Evolutionary conservation across 2,113 vertebrate species (phyloP), one percentile per base, ranked within the genome.

Genomic region (Dryoscopus gambensis): DNA sequence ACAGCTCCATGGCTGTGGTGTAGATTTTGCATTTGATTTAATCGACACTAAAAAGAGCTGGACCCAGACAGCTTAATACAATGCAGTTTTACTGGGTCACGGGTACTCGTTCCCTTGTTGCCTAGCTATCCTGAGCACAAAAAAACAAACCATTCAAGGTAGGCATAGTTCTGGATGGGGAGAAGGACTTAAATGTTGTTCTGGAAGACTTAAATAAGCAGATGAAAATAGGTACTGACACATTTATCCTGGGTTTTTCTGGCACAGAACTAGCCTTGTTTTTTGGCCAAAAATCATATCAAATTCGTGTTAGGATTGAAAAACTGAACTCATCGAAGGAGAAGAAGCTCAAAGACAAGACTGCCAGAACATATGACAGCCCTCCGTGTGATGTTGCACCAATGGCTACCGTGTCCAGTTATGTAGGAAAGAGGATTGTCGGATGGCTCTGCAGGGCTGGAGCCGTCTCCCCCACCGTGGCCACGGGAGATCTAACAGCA

Each of bases 191-290:
- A 59, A 78, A 71, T 8, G 6, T 63, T 87, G 7, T 56, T 91
- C 90, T 93, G 87, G 65, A 91, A 67, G 60, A 81, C 50, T 96
- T 84, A 82, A 89, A 78, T 89, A 89, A 81, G 80, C 39, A 94
- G 87, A 94, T 89, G 56, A 84, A 93, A 93, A 91, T 95, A 93
- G 77, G 65, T 84, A 89, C 87, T 94, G 90, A 87, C 90, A 97
- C 87, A 82, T 82, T 70, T 87, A 87, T 70, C 77, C 33, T 60
- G 10, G 56, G 44, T 57, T 84, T 24, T 64, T 78, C 60, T 95
- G 73, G 62, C 73, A 91, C 27, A 52, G 56, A 87, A 17, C 13
- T 59, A 77, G 28, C 44, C 52, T 74, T 70, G 47, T 0, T 47
- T 84, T 79, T 67, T 46, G 15, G 49, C 53, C 78, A 91, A 71